Conservation (phyloP, 2,113 vertebrate genomes). For the Pavo muticus region DNA sequence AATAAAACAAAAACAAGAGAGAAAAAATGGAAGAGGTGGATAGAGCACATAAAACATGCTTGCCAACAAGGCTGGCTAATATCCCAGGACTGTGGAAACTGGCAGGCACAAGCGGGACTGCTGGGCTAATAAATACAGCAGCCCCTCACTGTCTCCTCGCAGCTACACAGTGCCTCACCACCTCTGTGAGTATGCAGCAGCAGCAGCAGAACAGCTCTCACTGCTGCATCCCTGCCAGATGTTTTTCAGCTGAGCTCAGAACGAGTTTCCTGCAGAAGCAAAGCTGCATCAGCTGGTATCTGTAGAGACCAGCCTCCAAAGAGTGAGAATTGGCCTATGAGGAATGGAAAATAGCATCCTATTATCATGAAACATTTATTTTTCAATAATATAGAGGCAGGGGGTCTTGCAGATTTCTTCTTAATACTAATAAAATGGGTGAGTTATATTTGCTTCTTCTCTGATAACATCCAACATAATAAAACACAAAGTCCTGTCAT, state of each 20-base stretch:
- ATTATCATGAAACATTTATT: background rate
- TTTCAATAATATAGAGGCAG: background rate
- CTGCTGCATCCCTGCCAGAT: conserved; percentile 47
- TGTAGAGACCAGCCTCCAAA: conserved; percentile 20
- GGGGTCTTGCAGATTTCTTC: background rate
- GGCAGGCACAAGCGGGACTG: conserved; percentile 18
- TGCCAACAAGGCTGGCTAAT: conserved; percentile 31
- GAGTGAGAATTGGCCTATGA: conserved; percentile 9
- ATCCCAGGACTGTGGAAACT: conserved; percentile 23
- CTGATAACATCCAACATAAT: background rate
- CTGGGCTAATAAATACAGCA: conserved; percentile 41
- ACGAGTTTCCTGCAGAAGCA: conserved; percentile 37
- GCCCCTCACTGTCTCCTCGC: background rate
- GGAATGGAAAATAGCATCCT: background rate
- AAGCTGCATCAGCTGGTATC: conserved; percentile 40
- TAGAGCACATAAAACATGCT: background rate
- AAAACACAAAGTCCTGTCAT: background rate
- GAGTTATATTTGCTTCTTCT: background rate
- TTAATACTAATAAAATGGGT: background rate
- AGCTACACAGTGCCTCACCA: background rate
- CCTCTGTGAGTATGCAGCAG: background rate
- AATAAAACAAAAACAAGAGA: background rate
- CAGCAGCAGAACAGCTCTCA: background rate
- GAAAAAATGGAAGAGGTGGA: background rate
- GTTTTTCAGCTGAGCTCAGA: conserved; percentile 45